These are phyloP conservation scores for Toxotes lorentzi DNA, from an alignment of 2,797 vertebrate genomes.

Conservation along the genomic window DNA sequence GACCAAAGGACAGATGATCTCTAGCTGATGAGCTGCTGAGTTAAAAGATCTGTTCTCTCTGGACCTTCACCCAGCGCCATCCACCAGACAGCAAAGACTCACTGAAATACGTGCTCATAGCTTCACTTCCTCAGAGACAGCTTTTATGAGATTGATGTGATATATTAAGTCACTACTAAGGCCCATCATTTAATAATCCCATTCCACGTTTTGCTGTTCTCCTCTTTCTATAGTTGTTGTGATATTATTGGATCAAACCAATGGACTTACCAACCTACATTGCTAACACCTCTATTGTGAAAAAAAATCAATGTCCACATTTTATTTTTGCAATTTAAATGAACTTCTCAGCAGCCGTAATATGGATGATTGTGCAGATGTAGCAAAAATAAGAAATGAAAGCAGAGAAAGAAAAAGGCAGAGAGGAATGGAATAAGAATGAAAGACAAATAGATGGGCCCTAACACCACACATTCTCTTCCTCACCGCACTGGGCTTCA, in stretches of 20 bases:
- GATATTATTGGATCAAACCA: not conserved
- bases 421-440: conserved; percentile 1
- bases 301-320: not conserved
- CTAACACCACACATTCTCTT: conserved; percentile 26
- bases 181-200: not conserved
- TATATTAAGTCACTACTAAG: not conserved
- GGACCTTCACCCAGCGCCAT: no score
- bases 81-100: no score
- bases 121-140: no score
- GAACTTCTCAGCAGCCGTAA: not conserved
- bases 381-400: not conserved
- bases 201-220: not conserved
- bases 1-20: no score
- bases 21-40: no score
- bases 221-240: not conserved
- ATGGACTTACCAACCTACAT: not conserved
- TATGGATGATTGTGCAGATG: not conserved
- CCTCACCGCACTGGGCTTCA: conserved; percentile 27
- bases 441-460: conserved; percentile 22
- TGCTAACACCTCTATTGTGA: no score
- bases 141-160: no score
- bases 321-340: not conserved
- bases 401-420: not conserved
- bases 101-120: no score
- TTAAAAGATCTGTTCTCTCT: no score